Conservation (phyloP, 35 echinoderm and acorn worm species). For the Heliocidaris erythrogramma region DNA sequence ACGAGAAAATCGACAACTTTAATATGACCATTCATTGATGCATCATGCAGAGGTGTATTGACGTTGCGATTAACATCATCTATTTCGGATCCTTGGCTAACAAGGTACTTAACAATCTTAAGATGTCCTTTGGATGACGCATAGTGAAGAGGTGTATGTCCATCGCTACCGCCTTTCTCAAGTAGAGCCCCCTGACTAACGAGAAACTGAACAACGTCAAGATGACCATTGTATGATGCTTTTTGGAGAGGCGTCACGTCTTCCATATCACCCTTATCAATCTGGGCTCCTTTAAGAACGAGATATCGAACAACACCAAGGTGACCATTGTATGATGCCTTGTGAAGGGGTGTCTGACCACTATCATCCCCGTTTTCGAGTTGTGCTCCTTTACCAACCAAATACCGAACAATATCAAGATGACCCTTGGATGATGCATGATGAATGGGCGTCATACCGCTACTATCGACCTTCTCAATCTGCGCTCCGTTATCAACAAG, state of each 20-base stretch:
- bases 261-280: too few relatives aligned
- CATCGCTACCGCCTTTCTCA: not conserved
- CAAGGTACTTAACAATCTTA: not conserved
- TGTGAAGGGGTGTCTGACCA: not conserved
- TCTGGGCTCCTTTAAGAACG: not conserved
- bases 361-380: not conserved
- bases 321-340: not conserved
- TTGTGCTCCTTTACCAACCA: too few relatives aligned
- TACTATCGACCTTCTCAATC: not conserved
- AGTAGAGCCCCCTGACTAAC: not conserved
- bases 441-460: too few relatives aligned
- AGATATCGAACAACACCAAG: not conserved
- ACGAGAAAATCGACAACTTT: not conserved
- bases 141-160: not conserved
- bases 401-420: too few relatives aligned
- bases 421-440: too few relatives aligned
- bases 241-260: not conserved
- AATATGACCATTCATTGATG: not conserved
- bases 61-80: not conserved
- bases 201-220: not conserved
- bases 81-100: not conserved
- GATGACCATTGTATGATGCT: not conserved
- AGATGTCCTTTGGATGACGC: not conserved
- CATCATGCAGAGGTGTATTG: not conserved
- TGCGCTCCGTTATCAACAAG: not conserved